These are phyloP conservation scores for Dromas ardeola DNA, from an alignment of 2,113 vertebrate species.

Conservation along the genomic window DNA sequence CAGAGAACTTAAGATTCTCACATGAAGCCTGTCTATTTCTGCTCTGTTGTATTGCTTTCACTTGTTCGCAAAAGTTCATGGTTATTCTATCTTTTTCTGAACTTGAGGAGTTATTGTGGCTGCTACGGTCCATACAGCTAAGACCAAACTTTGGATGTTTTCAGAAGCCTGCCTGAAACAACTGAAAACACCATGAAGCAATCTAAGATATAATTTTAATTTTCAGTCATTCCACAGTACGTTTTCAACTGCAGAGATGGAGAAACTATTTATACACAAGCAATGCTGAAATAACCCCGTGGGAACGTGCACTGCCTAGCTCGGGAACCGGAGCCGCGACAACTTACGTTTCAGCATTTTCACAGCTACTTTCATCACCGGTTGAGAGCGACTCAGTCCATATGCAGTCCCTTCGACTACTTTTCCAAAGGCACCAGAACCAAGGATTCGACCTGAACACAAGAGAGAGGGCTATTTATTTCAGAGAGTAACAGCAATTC, in stretches of 20 bases:
- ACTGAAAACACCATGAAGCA: not conserved
- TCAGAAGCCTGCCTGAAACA: not conserved
- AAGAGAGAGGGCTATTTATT: not conserved
- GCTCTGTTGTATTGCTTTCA: not conserved
- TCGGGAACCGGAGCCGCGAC: not conserved
- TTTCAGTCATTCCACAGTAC: not conserved
- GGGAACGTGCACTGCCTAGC: not conserved
- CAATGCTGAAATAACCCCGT: not conserved
- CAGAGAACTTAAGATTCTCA: not conserved
- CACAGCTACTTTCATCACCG: constrained; percentile 98
- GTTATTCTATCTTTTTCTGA: not conserved
- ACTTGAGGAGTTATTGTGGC: not conserved
- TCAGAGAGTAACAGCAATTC: not conserved
- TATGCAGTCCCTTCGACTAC: constrained; percentile 97
- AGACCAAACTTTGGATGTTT: not conserved
- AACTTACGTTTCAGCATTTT: constrained; percentile 99
- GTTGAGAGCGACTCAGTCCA: constrained; percentile 93
- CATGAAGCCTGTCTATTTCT: not conserved
- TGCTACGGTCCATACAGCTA: not conserved
- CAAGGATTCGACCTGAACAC: constrained; percentile 89
- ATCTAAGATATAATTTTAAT: not conserved
- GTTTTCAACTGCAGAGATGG: not conserved
- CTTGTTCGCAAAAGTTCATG: not conserved
- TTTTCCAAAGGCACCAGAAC: constrained; percentile 97
- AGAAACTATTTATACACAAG: not conserved